Conservation (phyloP, 37 sponge, comb jelly and placozoan genomes). For the Eunapius fragilis region DNA sequence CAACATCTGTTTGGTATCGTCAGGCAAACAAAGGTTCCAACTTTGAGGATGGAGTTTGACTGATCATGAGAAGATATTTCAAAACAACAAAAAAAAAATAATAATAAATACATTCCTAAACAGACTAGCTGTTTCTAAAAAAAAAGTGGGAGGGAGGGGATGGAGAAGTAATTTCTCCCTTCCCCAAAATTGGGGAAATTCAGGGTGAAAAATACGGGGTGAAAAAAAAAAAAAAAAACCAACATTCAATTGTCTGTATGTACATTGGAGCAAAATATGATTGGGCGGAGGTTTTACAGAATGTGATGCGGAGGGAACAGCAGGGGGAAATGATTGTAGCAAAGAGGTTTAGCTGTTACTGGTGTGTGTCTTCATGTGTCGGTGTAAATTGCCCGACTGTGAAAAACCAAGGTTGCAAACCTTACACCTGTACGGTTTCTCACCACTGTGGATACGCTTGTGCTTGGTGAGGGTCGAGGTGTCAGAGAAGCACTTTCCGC, state of each 20-base stretch:
- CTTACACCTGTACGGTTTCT: constrained; percentile 97
- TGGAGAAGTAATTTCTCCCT: not conserved
- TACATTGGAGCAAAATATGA: not conserved
- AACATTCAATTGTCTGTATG: not conserved
- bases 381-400: constrained; percentile 94
- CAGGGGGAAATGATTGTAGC: not conserved
- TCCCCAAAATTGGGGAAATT: not conserved
- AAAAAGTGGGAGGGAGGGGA: not conserved
- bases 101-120: not conserved
- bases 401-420: constrained; percentile 93
- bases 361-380: constrained; percentile 98
- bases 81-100: not conserved
- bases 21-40: not conserved
- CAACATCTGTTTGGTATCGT: not conserved
- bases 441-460: constrained; percentile 93
- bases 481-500: constrained; percentile 93
- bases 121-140: not conserved
- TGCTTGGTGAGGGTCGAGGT: constrained; percentile 99
- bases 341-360: constrained; percentile 19
- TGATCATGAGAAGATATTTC: not conserved
- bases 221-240: not conserved
- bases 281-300: not conserved
- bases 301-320: not conserved
- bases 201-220: not conserved
- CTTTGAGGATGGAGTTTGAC: not conserved